Base-by-base conservation (phyloP, 2,797 vertebrate genomes). In the Gambusia yucatana region DNA sequence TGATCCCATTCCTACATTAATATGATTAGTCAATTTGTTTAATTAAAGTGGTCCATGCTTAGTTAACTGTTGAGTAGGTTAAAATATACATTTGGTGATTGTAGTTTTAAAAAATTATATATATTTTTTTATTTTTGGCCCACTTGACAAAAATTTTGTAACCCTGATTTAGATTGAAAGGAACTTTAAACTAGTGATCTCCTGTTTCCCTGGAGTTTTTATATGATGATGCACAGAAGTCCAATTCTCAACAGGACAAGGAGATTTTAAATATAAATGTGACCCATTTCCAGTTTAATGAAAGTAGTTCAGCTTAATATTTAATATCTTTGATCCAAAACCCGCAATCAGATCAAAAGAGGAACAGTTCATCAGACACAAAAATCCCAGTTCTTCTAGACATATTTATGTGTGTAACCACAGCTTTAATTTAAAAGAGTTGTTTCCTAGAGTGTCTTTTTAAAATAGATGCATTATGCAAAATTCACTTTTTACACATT, bases 231-330 rank as follows among this genome's bases (percentile, higher is more conserved):
- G 59, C 28, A 61, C 59, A 61, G 59, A 61, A 33, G 30, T 61
- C 59, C 14, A 33, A 6, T 61, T 61, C 59, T 61, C 59, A 59
- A n/a, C 55, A 28, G n/a, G 55, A 59, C 55, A 28, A 59, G 59
- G 63, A 65, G 63, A 39, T 39, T 65, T 65, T 65, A 65, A 39
- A 65, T 39, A 65, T 65, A 65, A 65, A 65, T 65, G 33, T 39
- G 63, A 65, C 36, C 33, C 63, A 39, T 8, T 36, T 63, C 17
- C 30, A 63, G 14, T 33, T 17, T 7, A 63, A 33, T 39, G 36
- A 39, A 65, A 65, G 20, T 39, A 22, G 63, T 36, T 65, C 36
- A 65, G 36, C 33, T 39, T 65, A 39, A 65, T 65, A 39, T 65
- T 65, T 39, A 22, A 39, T 39, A 20, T 25, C 36, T 39, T 36